These are phyloP conservation scores for Acanthopagrus latus DNA, from an alignment of 2,797 vertebrate genomes.

Conservation along the genomic window DNA sequence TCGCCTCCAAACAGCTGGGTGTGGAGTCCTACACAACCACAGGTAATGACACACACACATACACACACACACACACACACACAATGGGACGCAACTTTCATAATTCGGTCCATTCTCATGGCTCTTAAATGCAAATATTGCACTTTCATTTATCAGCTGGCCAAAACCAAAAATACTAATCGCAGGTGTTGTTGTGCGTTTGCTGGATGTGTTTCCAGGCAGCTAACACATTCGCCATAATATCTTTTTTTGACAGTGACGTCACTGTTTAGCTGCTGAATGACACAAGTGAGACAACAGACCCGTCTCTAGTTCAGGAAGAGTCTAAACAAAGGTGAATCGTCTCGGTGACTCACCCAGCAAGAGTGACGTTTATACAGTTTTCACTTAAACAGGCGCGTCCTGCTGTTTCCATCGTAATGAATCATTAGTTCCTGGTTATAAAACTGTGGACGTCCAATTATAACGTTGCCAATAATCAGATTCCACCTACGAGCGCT, in stretches of 20 bases:
- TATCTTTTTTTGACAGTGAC: too few relatives aligned
- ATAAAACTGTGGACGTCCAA: constrained; percentile 62
- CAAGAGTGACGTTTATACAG: background rate
- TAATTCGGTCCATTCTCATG: too few relatives aligned
- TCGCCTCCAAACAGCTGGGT: constrained; percentile 82
- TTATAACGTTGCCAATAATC: constrained; percentile 65
- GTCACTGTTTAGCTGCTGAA: too few relatives aligned
- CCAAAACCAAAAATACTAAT: too few relatives aligned
- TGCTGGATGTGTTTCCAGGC: too few relatives aligned
- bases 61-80: background rate
- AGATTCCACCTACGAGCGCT: constrained; percentile 62
- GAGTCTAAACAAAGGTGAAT: too few relatives aligned
- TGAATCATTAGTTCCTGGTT: constrained; percentile 66
- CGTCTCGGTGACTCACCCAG: background rate
- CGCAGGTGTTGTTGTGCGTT: too few relatives aligned
- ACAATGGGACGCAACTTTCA: background rate
- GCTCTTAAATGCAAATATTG: too few relatives aligned
- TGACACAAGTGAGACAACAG: too few relatives aligned
- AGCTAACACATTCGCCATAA: too few relatives aligned
- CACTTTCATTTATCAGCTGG: too few relatives aligned
- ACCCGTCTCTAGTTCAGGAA: too few relatives aligned
- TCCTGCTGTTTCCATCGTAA: constrained; percentile 49
- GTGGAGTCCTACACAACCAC: constrained; percentile 93
- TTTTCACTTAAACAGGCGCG: constrained; percentile 19
- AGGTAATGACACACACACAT: constrained; percentile 63